A percentile compares a stretch with the other conserved stretches of the same genome.
These are phyloP conservation scores for Virgularia gustaviana DNA, from an alignment of 92 coral and sea anemone genomes.

Conservation along the genomic window DNA sequence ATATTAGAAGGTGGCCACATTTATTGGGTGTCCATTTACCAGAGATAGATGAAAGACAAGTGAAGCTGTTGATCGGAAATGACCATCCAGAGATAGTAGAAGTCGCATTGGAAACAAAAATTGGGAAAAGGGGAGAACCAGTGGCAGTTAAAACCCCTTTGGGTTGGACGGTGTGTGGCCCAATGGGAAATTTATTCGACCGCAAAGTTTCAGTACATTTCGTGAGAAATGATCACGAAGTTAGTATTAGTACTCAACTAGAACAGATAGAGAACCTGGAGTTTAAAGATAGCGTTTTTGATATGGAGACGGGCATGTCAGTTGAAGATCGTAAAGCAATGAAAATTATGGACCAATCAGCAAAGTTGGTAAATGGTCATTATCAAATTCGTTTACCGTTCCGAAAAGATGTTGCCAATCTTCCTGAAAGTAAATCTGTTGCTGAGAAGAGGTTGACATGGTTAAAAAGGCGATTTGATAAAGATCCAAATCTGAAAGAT, in stretches of 20 bases:
- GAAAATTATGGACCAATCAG: slow-evolving; percentile 56
- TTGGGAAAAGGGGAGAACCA: slow-evolving; percentile 55
- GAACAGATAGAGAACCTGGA: slow-evolving; percentile 61
- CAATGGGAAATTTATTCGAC: slow-evolving; percentile 34
- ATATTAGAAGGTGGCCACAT: slow-evolving; percentile 63
- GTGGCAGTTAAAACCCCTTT: slow-evolving; percentile 59
- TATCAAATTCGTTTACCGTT: slow-evolving; percentile 63
- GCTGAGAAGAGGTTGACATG: slow-evolving; percentile 50
- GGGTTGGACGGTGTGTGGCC: slow-evolving; percentile 72
- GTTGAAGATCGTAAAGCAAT: slow-evolving; percentile 61
- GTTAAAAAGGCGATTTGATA: slow-evolving; percentile 55
- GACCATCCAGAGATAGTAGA: slow-evolving; percentile 63
- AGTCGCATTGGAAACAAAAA: slow-evolving; percentile 43
- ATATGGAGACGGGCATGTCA: slow-evolving; percentile 30
- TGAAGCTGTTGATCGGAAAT: slow-evolving; percentile 53
- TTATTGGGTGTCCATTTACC: slow-evolving; percentile 47
- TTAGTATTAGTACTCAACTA: slow-evolving; percentile 38
- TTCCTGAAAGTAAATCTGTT: slow-evolving; percentile 53
- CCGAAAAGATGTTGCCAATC: slow-evolving; percentile 40
- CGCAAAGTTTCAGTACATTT: slow-evolving; percentile 28
- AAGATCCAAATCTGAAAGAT: slow-evolving; percentile 33
- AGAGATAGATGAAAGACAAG: slow-evolving; percentile 43
- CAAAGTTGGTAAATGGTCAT: slow-evolving; percentile 57
- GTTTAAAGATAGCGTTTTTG: slow-evolving; percentile 34
- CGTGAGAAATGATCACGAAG: slow-evolving; percentile 31